Evolutionary conservation across 2,888 invertebrate genomes (phyloP).

Genomic region (Drosophila algonquin): DNA sequence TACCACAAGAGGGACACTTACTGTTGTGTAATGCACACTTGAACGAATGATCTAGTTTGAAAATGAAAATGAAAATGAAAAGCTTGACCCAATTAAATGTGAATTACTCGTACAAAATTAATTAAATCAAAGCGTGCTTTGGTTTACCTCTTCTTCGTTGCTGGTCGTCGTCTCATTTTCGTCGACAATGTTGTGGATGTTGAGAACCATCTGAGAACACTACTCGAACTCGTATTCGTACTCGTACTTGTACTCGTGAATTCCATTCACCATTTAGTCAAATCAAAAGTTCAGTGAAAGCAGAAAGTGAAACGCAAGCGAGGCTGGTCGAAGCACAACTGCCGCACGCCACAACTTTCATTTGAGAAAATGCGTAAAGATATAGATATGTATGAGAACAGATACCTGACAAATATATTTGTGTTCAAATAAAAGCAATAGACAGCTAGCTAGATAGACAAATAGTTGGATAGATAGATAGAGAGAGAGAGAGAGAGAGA

Average conservation of each 20-base stretch:
- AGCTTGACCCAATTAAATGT: background rate
- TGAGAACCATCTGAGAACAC: slow-evolving; percentile 53
- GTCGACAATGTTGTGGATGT: slow-evolving; percentile 61
- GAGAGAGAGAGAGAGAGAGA: slow-evolving; percentile 7
- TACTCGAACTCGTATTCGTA: background rate
- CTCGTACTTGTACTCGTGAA: background rate
- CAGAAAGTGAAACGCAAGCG: background rate
- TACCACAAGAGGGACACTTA: too few species aligned
- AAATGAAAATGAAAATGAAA: background rate
- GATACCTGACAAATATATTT: background rate
- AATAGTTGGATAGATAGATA: background rate
- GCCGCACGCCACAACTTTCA: background rate
- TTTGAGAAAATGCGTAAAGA: background rate
- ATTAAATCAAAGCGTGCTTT: slow-evolving; percentile 1
- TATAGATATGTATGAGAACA: too few species aligned
- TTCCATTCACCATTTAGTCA: background rate
- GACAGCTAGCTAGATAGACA: background rate
- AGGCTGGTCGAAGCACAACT: slow-evolving; percentile 17
- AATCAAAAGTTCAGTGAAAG: background rate
- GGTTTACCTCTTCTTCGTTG: slow-evolving; percentile 54
- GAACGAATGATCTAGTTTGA: background rate
- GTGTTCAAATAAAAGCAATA: background rate
- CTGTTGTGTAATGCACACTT: background rate
- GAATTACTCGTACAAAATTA: slow-evolving; percentile 2
- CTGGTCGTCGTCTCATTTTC: slow-evolving; percentile 18